A percentile compares a stretch with the other conserved stretches of the same genome.
Conservation (phyloP, 2,888 invertebrate genomes). For the Electrophaes corylata region DNA sequence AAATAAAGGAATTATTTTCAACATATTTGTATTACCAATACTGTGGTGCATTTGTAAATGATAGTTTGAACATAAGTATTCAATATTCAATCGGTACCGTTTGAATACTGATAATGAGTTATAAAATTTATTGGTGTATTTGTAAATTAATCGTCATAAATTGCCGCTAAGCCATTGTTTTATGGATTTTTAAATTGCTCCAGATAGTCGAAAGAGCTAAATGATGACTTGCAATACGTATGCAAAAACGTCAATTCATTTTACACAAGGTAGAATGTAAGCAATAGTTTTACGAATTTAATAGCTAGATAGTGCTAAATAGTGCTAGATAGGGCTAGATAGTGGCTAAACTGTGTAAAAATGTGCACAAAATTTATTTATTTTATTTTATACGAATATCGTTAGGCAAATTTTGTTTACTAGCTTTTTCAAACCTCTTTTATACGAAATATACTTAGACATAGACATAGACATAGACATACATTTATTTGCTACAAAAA, state of each 20-base stretch:
- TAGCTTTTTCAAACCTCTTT: no score
- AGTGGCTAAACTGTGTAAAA: no score
- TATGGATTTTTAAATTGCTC: neutral
- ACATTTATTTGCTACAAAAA: no score
- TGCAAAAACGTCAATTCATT: neutral
- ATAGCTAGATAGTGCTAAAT: no score
- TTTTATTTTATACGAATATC: no score
- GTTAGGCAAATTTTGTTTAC: no score
- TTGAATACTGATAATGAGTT: slow-evolving; percentile 12
- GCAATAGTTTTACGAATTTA: no score
- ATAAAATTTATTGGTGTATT: slow-evolving; percentile 28
- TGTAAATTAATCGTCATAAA: neutral
- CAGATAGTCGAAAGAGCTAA: neutral
- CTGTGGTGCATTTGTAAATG: slow-evolving; percentile 3
- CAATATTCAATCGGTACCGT: neutral
- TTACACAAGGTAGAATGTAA: no score
- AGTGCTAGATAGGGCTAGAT: no score
- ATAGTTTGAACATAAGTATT: neutral
- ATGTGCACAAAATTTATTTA: no score
- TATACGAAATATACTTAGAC: no score
- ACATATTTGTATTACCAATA: slow-evolving; percentile 39
- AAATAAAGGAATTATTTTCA: slow-evolving; percentile 35
- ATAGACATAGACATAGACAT: no score
- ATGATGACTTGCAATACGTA: neutral
- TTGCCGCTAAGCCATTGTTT: neutral